Evolutionary conservation across 2,888 invertebrate genomes (phyloP).

Genomic region (Melangyna quadrimaculata): DNA sequence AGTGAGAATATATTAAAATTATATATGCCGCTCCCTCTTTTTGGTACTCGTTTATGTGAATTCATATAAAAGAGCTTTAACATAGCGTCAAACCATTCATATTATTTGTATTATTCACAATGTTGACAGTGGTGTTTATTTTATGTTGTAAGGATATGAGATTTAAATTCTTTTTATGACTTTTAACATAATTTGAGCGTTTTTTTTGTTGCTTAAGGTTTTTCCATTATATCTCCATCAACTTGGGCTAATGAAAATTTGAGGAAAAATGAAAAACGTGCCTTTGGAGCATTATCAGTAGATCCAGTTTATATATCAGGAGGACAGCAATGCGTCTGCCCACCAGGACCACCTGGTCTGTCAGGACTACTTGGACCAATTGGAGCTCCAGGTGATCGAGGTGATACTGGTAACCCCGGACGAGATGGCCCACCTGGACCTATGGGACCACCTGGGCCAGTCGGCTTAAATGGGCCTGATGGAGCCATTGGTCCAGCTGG

Average conservation of each 20-base stretch:
- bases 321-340: conserved; percentile 21
- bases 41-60: not conserved
- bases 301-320: not conserved
- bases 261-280: not conserved
- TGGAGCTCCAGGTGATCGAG: conserved; percentile 9
- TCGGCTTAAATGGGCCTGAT: conserved; percentile 6
- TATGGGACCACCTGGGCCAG: conserved; percentile 22
- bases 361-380: conserved; percentile 31
- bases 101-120: not conserved
- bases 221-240: not conserved
- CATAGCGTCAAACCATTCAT: not conserved
- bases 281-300: not conserved
- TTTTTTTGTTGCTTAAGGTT: not conserved
- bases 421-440: conserved; percentile 35
- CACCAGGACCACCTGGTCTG: conserved; percentile 66
- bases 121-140: conserved; percentile 10
- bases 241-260: not conserved
- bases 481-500: conserved; percentile 28
- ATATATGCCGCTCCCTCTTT: not conserved
- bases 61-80: conserved; percentile 5
- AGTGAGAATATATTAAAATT: not conserved
- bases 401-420: conserved; percentile 22
- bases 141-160: conserved; percentile 4
- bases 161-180: not conserved
- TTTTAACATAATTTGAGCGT: not conserved